phyloP scores from a whole-genome alignment of 2,888 invertebrate genomes.

The Leptarthrus brevirostris region DNA sequence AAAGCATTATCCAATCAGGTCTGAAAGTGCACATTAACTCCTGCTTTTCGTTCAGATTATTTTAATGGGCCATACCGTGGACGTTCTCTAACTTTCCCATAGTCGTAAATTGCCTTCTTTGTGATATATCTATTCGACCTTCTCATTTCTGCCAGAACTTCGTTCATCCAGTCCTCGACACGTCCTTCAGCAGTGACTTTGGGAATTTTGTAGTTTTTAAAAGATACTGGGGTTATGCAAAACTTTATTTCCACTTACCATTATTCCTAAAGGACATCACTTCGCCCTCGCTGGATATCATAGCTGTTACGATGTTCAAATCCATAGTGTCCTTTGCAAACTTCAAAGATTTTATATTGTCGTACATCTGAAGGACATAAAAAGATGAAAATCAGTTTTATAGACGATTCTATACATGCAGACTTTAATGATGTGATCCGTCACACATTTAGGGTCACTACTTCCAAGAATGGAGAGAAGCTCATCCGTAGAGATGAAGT shows the following conservation, averaged over 20 bases:
- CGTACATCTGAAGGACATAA: constrained; percentile 79
- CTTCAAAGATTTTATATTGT: constrained; percentile 83
- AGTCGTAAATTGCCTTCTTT: constrained; percentile 89
- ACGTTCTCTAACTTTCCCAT: constrained; percentile 78
- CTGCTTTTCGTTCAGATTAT: neutral
- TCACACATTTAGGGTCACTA: constrained; percentile 84
- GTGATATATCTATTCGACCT: constrained; percentile 83
- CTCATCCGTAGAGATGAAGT: constrained; percentile 94
- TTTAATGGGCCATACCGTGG: constrained; percentile 68
- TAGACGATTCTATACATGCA: neutral
- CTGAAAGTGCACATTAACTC: constrained; percentile 64
- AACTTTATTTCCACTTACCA: constrained; percentile 57
- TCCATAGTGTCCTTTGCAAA: constrained; percentile 74
- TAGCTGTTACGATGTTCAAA: constrained; percentile 78
- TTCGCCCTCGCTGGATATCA: constrained; percentile 91
- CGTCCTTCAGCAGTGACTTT: constrained; percentile 82
- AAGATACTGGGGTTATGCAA: neutral
- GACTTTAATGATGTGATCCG: constrained; percentile 93
- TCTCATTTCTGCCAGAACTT: constrained; percentile 86
- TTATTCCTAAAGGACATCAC: constrained; percentile 82
- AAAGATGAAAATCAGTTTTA: neutral
- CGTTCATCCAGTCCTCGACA: constrained; percentile 94
- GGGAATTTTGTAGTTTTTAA: constrained; percentile 12
- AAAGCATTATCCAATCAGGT: constrained; percentile 89
- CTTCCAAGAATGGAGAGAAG: constrained; percentile 89